These are phyloP conservation scores for Serilophus lunatus DNA, from an alignment of 2,113 vertebrate genomes.

Conservation along the genomic window DNA sequence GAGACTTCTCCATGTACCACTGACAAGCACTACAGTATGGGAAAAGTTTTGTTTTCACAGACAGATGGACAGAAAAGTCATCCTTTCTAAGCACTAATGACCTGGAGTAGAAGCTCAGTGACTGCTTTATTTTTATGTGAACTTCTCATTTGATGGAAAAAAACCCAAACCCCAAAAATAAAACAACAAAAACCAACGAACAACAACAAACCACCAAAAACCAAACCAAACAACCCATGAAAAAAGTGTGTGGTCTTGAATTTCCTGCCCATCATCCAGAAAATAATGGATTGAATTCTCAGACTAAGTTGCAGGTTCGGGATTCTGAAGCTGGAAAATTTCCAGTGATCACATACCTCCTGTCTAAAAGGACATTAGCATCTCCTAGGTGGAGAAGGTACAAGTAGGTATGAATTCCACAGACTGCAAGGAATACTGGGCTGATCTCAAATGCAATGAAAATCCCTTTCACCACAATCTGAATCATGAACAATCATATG, in stretches of 20 bases:
- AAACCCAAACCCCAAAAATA: too few relatives aligned
- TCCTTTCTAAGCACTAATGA: not conserved
- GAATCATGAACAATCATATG: not conserved
- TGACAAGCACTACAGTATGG: not conserved
- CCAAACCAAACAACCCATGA: not conserved
- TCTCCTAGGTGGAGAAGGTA: not conserved
- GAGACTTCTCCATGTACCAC: not conserved
- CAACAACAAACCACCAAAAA: not conserved
- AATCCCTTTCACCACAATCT: not conserved
- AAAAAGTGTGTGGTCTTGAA: not conserved
- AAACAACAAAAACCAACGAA: not conserved
- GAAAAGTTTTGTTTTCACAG: not conserved
- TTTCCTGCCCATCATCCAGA: not conserved
- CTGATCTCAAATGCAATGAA: not conserved
- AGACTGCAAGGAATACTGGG: not conserved
- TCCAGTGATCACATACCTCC: not conserved
- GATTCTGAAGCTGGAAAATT: not conserved
- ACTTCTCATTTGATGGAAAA: not conserved
- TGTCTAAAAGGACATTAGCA: not conserved
- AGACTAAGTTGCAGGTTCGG: not conserved
- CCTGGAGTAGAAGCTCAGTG: not conserved
- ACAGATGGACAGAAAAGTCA: not conserved
- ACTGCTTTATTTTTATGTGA: not conserved
- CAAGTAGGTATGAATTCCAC: not conserved
- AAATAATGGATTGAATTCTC: not conserved